phyloP scores from a whole-genome alignment of 2,888 invertebrate species.

The Antheraea yamamai region DNA sequence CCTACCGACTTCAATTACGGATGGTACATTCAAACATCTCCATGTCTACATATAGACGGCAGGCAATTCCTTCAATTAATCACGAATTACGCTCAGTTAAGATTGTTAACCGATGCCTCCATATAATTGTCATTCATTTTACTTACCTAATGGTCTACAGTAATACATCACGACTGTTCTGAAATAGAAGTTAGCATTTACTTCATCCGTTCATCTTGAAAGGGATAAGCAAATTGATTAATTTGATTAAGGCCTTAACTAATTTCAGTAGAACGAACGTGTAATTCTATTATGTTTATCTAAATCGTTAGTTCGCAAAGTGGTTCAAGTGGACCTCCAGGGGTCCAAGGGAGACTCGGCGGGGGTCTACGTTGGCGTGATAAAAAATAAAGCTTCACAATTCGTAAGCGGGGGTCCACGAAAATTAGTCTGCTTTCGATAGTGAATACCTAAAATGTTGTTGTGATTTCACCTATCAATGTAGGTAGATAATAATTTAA shows the following conservation, averaged over 20 bases:
- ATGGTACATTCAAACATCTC: neutral
- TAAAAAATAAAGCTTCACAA: no score
- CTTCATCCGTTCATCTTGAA: neutral
- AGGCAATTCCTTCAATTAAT: neutral
- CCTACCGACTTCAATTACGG: neutral
- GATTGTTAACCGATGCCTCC: slow-evolving; percentile 1
- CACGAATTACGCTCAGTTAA: slow-evolving; percentile 9
- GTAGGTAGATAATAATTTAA: no score
- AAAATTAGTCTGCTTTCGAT: no score
- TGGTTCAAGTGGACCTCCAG: no score
- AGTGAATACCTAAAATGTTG: no score
- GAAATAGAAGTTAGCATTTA: neutral
- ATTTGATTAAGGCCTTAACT: neutral
- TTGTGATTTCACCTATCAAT: no score
- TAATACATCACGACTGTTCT: neutral
- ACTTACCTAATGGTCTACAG: neutral
- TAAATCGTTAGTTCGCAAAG: no score
- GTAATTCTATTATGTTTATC: no score
- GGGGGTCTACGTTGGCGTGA: no score
- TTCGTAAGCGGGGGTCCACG: no score
- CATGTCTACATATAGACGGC: neutral
- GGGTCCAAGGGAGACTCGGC: no score
- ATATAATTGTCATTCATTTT: neutral
- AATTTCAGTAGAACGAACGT: neutral
- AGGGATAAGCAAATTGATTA: no score